Evolutionary conservation across 2,888 invertebrate species (phyloP).

Genomic region (Acleris laterana): DNA sequence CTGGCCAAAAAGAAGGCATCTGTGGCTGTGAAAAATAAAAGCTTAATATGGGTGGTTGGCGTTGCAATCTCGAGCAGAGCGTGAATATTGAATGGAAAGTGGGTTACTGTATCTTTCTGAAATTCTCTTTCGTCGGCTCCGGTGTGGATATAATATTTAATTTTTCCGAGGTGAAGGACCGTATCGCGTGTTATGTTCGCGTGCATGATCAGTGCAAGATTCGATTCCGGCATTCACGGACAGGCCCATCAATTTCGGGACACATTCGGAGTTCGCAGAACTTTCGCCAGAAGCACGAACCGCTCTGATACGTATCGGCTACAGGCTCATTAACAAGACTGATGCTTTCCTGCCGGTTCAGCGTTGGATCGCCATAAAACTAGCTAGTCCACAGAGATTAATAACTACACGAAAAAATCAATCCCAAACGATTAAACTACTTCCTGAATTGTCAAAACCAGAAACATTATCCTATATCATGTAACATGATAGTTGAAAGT

Average conservation of each 20-base stretch:
- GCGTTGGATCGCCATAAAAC: slow-evolving; percentile 10
- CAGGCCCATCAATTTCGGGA: slow-evolving; percentile 75
- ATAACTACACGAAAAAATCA: slow-evolving; percentile 3
- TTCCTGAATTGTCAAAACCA: slow-evolving; percentile 16
- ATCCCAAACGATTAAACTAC: slow-evolving; percentile 10
- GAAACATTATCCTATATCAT: slow-evolving; percentile 12
- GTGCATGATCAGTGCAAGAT: slow-evolving; percentile 64
- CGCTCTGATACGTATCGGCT: slow-evolving; percentile 67
- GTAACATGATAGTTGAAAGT: neutral
- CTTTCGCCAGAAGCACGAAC: slow-evolving; percentile 74
- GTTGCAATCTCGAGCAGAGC: neutral
- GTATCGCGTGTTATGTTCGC: slow-evolving; percentile 66
- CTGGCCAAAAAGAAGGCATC: neutral
- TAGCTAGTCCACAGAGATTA: slow-evolving; percentile 13
- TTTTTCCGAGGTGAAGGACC: slow-evolving; percentile 64
- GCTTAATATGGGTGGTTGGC: slow-evolving; percentile 12
- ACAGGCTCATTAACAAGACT: slow-evolving; percentile 51
- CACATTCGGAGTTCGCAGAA: slow-evolving; percentile 72
- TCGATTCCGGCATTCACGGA: slow-evolving; percentile 68
- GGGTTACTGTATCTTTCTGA: slow-evolving; percentile 30
- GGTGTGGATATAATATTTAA: slow-evolving; percentile 44
- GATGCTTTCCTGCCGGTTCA: slow-evolving; percentile 40
- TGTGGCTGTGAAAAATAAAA: slow-evolving; percentile 13
- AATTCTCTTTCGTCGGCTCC: slow-evolving; percentile 40
- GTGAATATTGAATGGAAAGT: slow-evolving; percentile 15